Percentiles rank a stretch among this genome's conserved stretches.
phyloP scores from a whole-genome alignment of 92 coral and sea anemone species.

The Anthopleura xanthogrammica region DNA sequence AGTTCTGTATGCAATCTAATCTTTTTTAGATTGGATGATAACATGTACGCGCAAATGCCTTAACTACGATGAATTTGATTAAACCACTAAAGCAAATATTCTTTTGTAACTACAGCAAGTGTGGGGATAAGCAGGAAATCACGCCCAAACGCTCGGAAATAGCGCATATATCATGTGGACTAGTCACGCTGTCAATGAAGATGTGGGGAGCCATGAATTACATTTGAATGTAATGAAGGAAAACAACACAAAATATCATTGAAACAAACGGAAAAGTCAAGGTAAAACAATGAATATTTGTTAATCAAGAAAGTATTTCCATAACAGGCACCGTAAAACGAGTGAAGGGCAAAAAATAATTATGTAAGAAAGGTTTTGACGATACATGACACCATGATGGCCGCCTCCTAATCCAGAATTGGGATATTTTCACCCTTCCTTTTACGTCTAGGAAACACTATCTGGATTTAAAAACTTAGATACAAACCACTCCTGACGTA shows the following conservation, averaged over 20 bases:
- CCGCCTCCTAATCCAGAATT: constrained; percentile 1
- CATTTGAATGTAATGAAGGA: constrained; percentile 1
- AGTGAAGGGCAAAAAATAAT: background rate
- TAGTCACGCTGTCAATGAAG: constrained; percentile 8
- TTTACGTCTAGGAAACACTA: constrained; percentile 26
- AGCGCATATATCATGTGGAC: constrained; percentile 22
- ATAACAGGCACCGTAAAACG: background rate
- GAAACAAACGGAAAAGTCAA: background rate
- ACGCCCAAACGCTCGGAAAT: constrained; percentile 44
- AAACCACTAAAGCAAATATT: background rate
- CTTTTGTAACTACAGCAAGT: constrained; percentile 11
- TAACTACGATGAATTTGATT: constrained; percentile 12
- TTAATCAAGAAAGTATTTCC: background rate
- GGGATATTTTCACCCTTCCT: constrained; percentile 15
- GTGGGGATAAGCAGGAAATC: constrained; percentile 29
- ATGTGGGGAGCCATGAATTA: constrained; percentile 23
- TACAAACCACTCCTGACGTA: background rate
- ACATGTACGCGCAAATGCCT: background rate
- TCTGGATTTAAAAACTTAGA: constrained; percentile 5
- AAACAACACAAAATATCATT: constrained; percentile 1
- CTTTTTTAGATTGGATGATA: background rate
- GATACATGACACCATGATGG: constrained; percentile 1
- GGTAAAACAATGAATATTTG: background rate
- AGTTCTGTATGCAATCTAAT: no score
- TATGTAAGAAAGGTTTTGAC: background rate